phyloP scores from a whole-genome alignment of 2,113 vertebrate species.

The Myanophis thanlyinensis region DNA sequence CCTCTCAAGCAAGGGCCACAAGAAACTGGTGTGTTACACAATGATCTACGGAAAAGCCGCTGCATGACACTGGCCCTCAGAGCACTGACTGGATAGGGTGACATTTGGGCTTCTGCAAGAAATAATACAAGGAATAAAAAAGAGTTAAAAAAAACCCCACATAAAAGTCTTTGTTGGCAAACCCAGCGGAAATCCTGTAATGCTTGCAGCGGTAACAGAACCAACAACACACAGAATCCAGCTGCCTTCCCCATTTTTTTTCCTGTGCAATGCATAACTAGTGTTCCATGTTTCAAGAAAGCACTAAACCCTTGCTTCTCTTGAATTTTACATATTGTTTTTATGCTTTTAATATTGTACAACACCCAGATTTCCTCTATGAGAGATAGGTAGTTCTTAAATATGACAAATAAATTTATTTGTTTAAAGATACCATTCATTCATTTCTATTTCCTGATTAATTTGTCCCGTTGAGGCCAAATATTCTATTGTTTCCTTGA shows the following conservation, averaged over 20 bases:
- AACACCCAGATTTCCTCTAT: neutral
- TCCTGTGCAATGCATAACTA: neutral
- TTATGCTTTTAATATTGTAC: neutral
- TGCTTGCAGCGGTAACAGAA: neutral
- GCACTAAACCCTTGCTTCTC: neutral
- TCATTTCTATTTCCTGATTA: constrained; percentile 16
- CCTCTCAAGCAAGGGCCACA: neutral
- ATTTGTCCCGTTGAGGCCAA: neutral
- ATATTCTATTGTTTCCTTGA: neutral
- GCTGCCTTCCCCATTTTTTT: neutral
- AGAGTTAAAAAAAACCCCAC: neutral
- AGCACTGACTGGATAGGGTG: neutral
- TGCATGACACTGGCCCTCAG: neutral
- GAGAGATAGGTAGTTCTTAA: neutral
- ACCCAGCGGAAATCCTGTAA: neutral
- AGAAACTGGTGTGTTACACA: neutral
- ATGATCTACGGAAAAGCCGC: neutral
- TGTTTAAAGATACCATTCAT: neutral
- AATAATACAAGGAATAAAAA: neutral
- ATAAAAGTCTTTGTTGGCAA: neutral
- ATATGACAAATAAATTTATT: neutral
- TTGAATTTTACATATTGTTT: neutral
- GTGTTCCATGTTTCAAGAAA: neutral
- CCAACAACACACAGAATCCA: neutral
- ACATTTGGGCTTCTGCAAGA: neutral